Percentiles rank a stretch among this genome's conserved stretches.
Conservation (phyloP, 2,888 invertebrate species). For the Ethmia dodecea region DNA sequence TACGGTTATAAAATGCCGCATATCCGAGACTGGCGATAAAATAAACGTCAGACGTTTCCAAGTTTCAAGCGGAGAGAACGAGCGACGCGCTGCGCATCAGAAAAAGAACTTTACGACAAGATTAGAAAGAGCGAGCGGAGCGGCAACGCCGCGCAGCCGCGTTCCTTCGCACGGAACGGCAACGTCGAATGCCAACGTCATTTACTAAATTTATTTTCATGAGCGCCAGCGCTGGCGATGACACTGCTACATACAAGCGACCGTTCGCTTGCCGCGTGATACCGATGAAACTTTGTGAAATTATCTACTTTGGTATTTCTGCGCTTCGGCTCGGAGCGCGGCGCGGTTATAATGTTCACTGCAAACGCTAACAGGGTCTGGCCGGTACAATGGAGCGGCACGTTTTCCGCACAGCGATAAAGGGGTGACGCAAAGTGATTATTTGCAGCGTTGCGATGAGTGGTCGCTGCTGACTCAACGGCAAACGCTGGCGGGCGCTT, state of each 20-base stretch:
- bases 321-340: slow-evolving; percentile 44
- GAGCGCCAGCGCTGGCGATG: slow-evolving; percentile 74
- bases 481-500: slow-evolving; percentile 28
- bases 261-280: slow-evolving; percentile 51
- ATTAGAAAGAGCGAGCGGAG: slow-evolving; percentile 75
- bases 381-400: slow-evolving; percentile 49
- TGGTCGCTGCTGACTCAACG: slow-evolving; percentile 69
- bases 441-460: slow-evolving; percentile 74
- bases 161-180: slow-evolving; percentile 69
- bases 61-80: slow-evolving; percentile 71
- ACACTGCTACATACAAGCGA: slow-evolving; percentile 49
- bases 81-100: slow-evolving; percentile 74
- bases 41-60: slow-evolving; percentile 72
- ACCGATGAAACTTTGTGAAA: slow-evolving; percentile 46
- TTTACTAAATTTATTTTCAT: slow-evolving; percentile 78
- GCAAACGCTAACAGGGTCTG: slow-evolving; percentile 25
- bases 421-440: slow-evolving; percentile 74
- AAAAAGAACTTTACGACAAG: slow-evolving; percentile 78
- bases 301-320: slow-evolving; percentile 47
- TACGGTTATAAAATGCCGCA: slow-evolving; percentile 66
- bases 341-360: slow-evolving; percentile 43
- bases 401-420: slow-evolving; percentile 65
- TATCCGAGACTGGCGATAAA: slow-evolving; percentile 68
- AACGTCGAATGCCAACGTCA: slow-evolving; percentile 70
- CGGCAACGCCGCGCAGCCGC: slow-evolving; percentile 73